Evolutionary conservation across 1,140 invertebrate species (phyloP).

Genomic region (Heliconius eleuchia): DNA sequence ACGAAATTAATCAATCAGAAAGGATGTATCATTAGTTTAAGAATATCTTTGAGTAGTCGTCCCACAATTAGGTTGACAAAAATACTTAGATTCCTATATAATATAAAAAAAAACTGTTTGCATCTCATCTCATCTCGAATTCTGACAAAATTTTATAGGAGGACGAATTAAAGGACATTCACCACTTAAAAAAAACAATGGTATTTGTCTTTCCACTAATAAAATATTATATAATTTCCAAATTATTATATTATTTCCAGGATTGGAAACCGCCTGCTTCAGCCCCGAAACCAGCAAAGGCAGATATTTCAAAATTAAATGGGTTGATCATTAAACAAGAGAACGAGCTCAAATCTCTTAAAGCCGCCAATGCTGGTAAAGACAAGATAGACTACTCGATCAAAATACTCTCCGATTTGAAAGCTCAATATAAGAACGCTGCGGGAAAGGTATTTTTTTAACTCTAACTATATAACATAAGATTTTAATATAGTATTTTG

Average conservation of each 20-base stretch:
- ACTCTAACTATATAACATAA: not conserved
- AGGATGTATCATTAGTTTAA: not conserved
- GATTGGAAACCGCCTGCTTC: slow-evolving; percentile 48
- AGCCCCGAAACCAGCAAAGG: not conserved
- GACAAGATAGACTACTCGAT: slow-evolving; percentile 85
- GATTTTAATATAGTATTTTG: not conserved
- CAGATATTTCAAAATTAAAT: slow-evolving; percentile 63
- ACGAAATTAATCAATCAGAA: too few relatives aligned
- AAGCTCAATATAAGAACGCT: slow-evolving; percentile 89
- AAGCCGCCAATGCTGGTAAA: slow-evolving; percentile 84
- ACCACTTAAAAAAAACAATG: not conserved
- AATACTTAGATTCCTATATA: not conserved
- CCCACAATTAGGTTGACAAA: not conserved
- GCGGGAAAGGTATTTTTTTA: slow-evolving; percentile 81
- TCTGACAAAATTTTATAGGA: too few relatives aligned
- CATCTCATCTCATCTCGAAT: too few relatives aligned
- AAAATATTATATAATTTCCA: too few relatives aligned
- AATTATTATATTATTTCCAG: slow-evolving; percentile 1
- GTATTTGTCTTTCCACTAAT: not conserved
- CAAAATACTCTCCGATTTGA: slow-evolving; percentile 86
- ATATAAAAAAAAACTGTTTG: not conserved
- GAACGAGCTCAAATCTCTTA: slow-evolving; percentile 86
- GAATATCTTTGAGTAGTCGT: too few relatives aligned
- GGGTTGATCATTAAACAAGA: slow-evolving; percentile 85
- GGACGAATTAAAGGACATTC: too few relatives aligned